Percentiles rank a stretch among this genome's conserved stretches.
phyloP scores from a whole-genome alignment of 1,140 invertebrate species.

The Drosophila triauraria region DNA sequence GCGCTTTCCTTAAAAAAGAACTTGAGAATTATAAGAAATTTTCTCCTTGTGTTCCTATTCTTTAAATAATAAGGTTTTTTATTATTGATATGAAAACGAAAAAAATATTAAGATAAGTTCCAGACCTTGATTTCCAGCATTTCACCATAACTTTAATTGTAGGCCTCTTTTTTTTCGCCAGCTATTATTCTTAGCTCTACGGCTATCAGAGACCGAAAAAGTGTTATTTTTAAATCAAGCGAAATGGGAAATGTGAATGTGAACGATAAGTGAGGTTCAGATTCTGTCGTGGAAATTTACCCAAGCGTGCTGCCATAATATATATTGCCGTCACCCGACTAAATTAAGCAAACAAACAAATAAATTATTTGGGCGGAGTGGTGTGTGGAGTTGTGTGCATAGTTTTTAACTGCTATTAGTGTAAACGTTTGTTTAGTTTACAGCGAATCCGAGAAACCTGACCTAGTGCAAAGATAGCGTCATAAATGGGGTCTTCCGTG shows the following conservation, averaged over 20 bases:
- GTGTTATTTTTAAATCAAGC: constrained; percentile 35
- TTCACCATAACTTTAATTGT: constrained; percentile 4
- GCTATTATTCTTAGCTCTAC: constrained; percentile 31
- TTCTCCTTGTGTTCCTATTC: no score
- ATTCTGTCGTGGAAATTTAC: constrained; percentile 73
- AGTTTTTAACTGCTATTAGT: constrained; percentile 46
- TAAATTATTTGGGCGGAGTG: constrained; percentile 44
- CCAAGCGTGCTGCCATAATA: constrained; percentile 44
- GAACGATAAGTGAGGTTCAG: constrained; percentile 60
- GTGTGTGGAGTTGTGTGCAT: constrained; percentile 7
- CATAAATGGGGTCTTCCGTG: constrained; percentile 17
- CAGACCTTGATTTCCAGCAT: constrained; percentile 11
- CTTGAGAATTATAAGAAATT: background rate
- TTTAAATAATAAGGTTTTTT: background rate
- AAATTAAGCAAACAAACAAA: constrained; percentile 57
- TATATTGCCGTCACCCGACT: constrained; percentile 44
- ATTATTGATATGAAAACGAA: background rate
- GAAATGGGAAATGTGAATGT: constrained; percentile 22
- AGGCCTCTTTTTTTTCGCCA: constrained; percentile 1
- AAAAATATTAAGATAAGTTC: background rate
- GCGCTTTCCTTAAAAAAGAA: no score
- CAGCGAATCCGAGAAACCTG: constrained; percentile 61
- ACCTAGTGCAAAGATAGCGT: constrained; percentile 67
- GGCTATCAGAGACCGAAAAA: constrained; percentile 28
- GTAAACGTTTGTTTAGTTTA: constrained; percentile 64